Conservation (phyloP, 2,888 invertebrate genomes). For the Gymnoscelis rufifasciata region DNA sequence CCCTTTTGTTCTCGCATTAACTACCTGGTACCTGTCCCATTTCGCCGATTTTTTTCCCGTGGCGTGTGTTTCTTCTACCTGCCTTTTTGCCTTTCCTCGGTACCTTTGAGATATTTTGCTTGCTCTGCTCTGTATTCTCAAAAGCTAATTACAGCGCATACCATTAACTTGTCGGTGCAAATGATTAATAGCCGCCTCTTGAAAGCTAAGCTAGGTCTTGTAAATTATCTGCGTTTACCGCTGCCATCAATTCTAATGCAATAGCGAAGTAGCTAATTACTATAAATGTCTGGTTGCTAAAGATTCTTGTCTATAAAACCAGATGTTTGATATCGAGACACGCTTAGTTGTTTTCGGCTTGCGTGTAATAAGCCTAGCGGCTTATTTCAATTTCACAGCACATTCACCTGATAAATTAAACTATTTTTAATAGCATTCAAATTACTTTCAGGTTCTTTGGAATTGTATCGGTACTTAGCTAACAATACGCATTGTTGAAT, state of each 20-base stretch:
- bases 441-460: not conserved
- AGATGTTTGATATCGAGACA: conserved; percentile 5
- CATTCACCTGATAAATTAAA: not conserved
- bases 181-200: conserved; percentile 56
- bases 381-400: conserved; percentile 1
- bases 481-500: conserved; percentile 14
- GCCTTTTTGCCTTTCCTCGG: conserved; percentile 43
- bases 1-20: conserved; percentile 68
- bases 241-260: conserved; percentile 42
- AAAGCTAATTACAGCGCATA: conserved; percentile 53
- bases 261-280: conserved; percentile 32
- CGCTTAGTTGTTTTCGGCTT: conserved; percentile 1
- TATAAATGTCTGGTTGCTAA: conserved; percentile 14
- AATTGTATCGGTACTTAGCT: conserved; percentile 2
- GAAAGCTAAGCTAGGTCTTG: conserved; percentile 46
- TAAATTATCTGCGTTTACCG: conserved; percentile 49
- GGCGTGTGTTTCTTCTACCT: conserved; percentile 47
- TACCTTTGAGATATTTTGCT: conserved; percentile 50
- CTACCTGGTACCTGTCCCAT: conserved; percentile 50
- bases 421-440: conserved; percentile 10
- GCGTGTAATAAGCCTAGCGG: not conserved
- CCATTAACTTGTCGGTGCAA: conserved; percentile 52
- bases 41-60: conserved; percentile 48
- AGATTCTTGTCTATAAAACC: conserved; percentile 10
- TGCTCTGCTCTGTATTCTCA: conserved; percentile 37